A percentile compares a stretch with the other conserved stretches of the same genome.
These are phyloP conservation scores for Pegoplata infirma DNA, from an alignment of 2,888 invertebrate genomes.

Conservation along the genomic window DNA sequence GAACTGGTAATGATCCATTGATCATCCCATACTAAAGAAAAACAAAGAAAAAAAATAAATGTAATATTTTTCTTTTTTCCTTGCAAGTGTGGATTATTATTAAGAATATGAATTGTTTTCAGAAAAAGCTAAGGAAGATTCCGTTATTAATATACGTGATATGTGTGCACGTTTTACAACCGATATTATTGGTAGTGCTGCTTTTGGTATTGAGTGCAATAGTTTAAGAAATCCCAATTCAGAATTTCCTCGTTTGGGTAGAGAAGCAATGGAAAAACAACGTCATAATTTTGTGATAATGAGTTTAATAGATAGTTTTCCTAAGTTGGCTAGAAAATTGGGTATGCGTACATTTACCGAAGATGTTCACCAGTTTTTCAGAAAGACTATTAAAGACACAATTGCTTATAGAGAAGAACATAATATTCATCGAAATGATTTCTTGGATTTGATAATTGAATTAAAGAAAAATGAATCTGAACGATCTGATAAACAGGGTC, in stretches of 20 bases:
- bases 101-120: too few species aligned
- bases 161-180: constrained; percentile 78
- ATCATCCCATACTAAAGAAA: too few species aligned
- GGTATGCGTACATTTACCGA: constrained; percentile 49
- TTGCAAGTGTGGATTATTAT: too few species aligned
- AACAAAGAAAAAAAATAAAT: too few species aligned
- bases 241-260: constrained; percentile 72
- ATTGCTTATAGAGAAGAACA: constrained; percentile 74
- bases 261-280: constrained; percentile 54
- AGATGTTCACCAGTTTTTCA: constrained; percentile 64
- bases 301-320: constrained; percentile 41
- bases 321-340: constrained; percentile 43
- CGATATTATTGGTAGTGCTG: constrained; percentile 79
- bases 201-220: constrained; percentile 78
- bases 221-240: constrained; percentile 75
- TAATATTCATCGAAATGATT: constrained; percentile 75
- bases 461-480: constrained; percentile 67
- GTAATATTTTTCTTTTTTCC: too few species aligned
- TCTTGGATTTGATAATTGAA: constrained; percentile 77
- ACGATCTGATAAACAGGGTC: constrained; percentile 62
- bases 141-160: constrained; percentile 76
- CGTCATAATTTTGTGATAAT: constrained; percentile 45
- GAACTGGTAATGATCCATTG: too few species aligned
- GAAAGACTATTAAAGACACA: constrained; percentile 75
- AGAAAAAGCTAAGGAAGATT: constrained; percentile 55